These are phyloP conservation scores for Drosophila yakuba DNA, from an alignment of 1,140 invertebrate species.

Conservation along the genomic window DNA sequence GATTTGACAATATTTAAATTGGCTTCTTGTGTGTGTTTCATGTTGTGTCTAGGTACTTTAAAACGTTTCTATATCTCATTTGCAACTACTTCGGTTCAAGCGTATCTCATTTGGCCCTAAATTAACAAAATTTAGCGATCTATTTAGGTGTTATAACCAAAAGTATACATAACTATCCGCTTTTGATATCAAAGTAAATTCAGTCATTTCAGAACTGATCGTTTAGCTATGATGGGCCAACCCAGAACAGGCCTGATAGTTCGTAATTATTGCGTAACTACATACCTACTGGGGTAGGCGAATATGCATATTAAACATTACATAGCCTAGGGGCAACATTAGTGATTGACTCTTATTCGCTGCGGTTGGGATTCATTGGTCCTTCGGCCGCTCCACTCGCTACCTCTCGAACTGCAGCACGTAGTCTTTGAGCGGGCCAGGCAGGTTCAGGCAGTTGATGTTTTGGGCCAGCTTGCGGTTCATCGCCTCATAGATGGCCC, in stretches of 20 bases:
- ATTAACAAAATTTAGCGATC: slow-evolving; percentile 1
- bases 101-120: slow-evolving; percentile 1
- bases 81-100: slow-evolving; percentile 18
- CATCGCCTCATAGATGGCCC: slow-evolving; percentile 88
- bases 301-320: slow-evolving; percentile 33
- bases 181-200: not conserved
- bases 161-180: not conserved
- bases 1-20: slow-evolving; percentile 54
- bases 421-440: slow-evolving; percentile 89
- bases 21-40: slow-evolving; percentile 14
- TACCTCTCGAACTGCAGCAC: slow-evolving; percentile 89
- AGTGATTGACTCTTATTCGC: slow-evolving; percentile 67
- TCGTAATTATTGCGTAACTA: slow-evolving; percentile 28
- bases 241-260: slow-evolving; percentile 17
- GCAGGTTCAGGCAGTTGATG: slow-evolving; percentile 89
- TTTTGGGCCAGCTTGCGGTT: slow-evolving; percentile 87
- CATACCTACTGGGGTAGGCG: slow-evolving; percentile 31
- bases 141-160: slow-evolving; percentile 2
- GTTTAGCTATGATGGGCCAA: not conserved
- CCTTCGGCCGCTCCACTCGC: slow-evolving; percentile 56
- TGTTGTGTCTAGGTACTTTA: slow-evolving; percentile 43
- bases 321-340: slow-evolving; percentile 37
- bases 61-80: slow-evolving; percentile 54
- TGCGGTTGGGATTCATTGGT: slow-evolving; percentile 61
- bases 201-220: not conserved